phyloP scores from a whole-genome alignment of 1,140 invertebrate species.

The Oncopeltus fasciatus region DNA sequence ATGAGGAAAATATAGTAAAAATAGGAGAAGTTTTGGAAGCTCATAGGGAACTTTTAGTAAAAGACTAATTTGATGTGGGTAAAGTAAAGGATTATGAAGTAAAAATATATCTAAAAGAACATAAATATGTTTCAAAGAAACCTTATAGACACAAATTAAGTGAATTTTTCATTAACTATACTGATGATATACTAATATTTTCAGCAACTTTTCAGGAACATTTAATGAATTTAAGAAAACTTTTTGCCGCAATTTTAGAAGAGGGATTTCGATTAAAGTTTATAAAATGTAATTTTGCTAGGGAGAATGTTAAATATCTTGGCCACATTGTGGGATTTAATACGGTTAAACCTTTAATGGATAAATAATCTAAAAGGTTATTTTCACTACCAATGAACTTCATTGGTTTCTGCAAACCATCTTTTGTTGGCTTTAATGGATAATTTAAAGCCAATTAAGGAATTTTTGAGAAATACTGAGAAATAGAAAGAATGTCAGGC shows the following conservation, averaged over 20 bases:
- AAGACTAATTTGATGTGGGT: slow-evolving; percentile 20
- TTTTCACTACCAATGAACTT: no score
- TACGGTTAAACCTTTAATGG: no score
- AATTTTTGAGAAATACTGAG: no score
- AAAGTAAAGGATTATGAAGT: slow-evolving; percentile 11
- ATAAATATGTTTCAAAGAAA: slow-evolving; percentile 7
- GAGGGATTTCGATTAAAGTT: slow-evolving; percentile 29
- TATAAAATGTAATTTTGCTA: no score
- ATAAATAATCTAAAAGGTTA: no score
- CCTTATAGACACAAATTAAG: slow-evolving; percentile 27
- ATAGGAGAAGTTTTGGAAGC: slow-evolving; percentile 11
- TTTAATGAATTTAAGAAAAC: slow-evolving; percentile 12
- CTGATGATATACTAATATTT: slow-evolving; percentile 25
- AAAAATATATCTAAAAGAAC: slow-evolving; percentile 13
- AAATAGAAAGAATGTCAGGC: no score
- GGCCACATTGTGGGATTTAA: no score
- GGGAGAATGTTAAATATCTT: no score
- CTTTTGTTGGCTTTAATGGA: slow-evolving; percentile 27
- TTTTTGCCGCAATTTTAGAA: slow-evolving; percentile 20
- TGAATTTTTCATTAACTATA: slow-evolving; percentile 34
- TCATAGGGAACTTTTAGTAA: slow-evolving; percentile 20
- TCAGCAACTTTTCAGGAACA: slow-evolving; percentile 24
- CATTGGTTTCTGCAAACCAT: no score
- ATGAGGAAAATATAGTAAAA: no score
- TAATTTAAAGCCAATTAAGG: no score